These are phyloP conservation scores for Hyles euphorbiae DNA, from an alignment of 1,140 invertebrate species.

Conservation along the genomic window DNA sequence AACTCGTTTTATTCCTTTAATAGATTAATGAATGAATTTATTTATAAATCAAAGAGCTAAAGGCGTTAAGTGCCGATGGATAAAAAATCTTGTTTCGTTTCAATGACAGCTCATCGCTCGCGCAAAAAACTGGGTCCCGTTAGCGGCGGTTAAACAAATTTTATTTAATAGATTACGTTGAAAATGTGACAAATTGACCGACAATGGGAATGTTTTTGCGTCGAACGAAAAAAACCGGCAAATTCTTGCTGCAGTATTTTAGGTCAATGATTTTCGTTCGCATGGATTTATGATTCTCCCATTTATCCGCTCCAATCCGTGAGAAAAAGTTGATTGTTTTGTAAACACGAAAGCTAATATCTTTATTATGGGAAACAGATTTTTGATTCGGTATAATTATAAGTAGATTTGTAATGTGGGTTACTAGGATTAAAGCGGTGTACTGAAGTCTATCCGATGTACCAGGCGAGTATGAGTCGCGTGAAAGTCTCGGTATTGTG, in stretches of 20 bases:
- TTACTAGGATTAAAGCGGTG: too few relatives aligned
- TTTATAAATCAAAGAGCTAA: conserved; percentile 6
- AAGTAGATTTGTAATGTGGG: too few relatives aligned
- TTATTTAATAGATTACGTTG: conserved; percentile 35
- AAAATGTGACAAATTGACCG: conserved; percentile 24
- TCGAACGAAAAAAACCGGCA: conserved; percentile 5
- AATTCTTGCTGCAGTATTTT: conserved; percentile 6
- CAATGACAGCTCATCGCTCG: conserved; percentile 5
- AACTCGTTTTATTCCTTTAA: too few relatives aligned
- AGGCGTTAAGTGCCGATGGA: neutral
- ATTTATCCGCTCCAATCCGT: conserved; percentile 7
- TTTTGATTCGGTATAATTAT: too few relatives aligned
- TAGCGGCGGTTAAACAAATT: conserved; percentile 29
- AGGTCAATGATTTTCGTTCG: conserved; percentile 7
- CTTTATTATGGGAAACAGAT: too few relatives aligned
- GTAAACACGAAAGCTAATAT: conserved; percentile 13
- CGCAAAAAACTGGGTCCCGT: conserved; percentile 13
- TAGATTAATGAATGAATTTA: conserved; percentile 7
- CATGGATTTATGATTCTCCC: conserved; percentile 1
- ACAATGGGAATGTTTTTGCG: conserved; percentile 17
- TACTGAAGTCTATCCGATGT: conserved; percentile 15
- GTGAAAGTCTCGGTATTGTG: conserved; percentile 44
- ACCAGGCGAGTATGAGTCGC: conserved; percentile 35
- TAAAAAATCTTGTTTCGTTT: conserved; percentile 10
- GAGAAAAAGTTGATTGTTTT: conserved; percentile 22